Evolutionary conservation across 2,888 invertebrate species (phyloP), one percentile per base, ranked within the genome.

Genomic region (Limenitis camilla): DNA sequence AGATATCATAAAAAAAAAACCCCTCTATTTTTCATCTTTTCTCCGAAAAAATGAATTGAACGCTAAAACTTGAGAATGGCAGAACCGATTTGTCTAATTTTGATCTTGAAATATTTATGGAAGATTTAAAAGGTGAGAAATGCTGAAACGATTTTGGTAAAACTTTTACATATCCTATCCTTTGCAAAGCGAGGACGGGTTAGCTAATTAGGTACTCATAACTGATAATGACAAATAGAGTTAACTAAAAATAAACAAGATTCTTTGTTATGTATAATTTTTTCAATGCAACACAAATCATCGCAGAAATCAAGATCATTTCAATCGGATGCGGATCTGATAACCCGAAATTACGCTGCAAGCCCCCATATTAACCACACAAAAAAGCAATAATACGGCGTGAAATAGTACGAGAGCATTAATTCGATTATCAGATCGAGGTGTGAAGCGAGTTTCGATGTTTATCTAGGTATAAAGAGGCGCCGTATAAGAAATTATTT

Each of bases 351-450:
- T 86, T 83, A 83, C 82, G 68, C 73, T 67, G 74, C 74, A 66
- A 77, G 82, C 76, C 78, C 79, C 66, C 61, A 69, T 73, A 84
- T 85, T 83, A 84, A 74, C 76, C 73, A 68, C 74, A 81, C 77
- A 81, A 78, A 84, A 19, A 80, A 78, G 84, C 78, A 77, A 86
- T 85, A 86, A 86, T 86, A 73, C 76, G 76, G 80, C 83, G 82
- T 85, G 84, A 86, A 86, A 85, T 82, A 78, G 74, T 84, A 81
- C 68, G 74, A 84, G 82, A 84, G 82, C 72, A 81, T 84, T 85
- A 86, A 87, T 85, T 84, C 85, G 85, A 85, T 86, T 86, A 86
- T 86, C 86, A 86, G 87, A 87, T 86, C 64, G 81, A 86, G 83
- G 86, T 86, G 87, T 75, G 83, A 87, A 87, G 85, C 85, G 85